A percentile compares a stretch with the other conserved stretches of the same genome.
Evolutionary conservation across 2,113 vertebrate genomes (phyloP).

Genomic region (Naja naja): DNA sequence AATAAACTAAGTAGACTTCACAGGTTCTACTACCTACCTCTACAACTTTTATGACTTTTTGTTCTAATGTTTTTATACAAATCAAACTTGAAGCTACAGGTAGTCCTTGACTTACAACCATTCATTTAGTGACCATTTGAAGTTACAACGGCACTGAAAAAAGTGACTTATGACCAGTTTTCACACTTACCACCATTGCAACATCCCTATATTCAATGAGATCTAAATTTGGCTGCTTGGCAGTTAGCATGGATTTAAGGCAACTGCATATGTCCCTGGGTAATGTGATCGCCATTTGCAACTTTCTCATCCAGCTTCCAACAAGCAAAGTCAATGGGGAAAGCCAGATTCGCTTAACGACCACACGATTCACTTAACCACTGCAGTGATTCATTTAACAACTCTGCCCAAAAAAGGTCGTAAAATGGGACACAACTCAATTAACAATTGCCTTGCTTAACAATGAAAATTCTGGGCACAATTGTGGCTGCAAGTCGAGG

Average conservation of each 20-base stretch:
- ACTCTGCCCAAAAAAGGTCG: background rate
- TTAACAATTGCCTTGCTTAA: background rate
- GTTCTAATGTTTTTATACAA: background rate
- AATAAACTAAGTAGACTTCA: no score
- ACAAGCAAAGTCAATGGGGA: background rate
- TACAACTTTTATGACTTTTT: background rate
- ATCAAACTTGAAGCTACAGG: background rate
- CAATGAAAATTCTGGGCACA: background rate
- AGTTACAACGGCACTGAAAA: background rate
- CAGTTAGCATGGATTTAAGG: background rate
- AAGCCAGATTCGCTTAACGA: background rate
- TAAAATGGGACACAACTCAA: background rate
- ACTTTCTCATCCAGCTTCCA: background rate
- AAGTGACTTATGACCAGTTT: background rate
- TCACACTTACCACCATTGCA: background rate
- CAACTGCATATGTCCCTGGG: background rate
- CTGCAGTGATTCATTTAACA: background rate
- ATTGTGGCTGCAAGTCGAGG: background rate
- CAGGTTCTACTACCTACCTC: background rate
- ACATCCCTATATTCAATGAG: background rate
- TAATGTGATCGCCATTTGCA: background rate
- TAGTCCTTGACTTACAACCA: background rate
- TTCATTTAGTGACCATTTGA: background rate
- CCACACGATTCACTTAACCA: background rate
- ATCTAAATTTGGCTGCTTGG: background rate